Evolutionary conservation across 2,797 vertebrate species (phyloP).

Genomic region (Aythya fuligula): DNA sequence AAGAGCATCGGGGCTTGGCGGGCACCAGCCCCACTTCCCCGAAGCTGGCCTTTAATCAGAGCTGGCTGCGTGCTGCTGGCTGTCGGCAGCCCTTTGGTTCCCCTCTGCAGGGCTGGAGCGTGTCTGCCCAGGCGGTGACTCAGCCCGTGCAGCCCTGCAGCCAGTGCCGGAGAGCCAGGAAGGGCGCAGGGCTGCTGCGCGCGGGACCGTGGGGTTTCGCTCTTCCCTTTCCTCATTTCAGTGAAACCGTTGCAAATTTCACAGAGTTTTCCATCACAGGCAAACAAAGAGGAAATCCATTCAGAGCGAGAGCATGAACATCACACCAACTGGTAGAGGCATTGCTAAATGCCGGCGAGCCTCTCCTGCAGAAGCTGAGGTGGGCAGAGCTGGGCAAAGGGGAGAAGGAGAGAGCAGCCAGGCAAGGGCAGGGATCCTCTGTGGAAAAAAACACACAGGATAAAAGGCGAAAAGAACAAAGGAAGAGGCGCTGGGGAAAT

Average conservation of each 20-base stretch:
- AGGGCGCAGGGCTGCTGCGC: background rate
- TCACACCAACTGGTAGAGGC: background rate
- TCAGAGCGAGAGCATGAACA: background rate
- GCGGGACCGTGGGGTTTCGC: background rate
- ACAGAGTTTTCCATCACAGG: background rate
- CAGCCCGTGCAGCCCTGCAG: background rate
- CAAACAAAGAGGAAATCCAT: slow-evolving; percentile 9
- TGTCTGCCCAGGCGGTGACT: background rate
- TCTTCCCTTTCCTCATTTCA: background rate
- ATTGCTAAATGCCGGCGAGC: background rate
- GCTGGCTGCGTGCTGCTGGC: background rate
- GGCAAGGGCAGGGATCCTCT: background rate
- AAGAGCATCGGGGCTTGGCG: background rate
- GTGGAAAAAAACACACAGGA: background rate
- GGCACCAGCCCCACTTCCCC: background rate
- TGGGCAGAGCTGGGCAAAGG: background rate
- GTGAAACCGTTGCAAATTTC: background rate
- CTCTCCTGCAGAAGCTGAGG: background rate
- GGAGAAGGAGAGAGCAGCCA: fast-evolving
- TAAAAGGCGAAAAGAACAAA: slow-evolving; percentile 60
- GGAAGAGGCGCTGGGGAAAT: slow-evolving; percentile 1
- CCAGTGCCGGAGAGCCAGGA: background rate
- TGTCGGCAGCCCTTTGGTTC: background rate
- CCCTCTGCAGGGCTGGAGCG: background rate
- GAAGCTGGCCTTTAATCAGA: background rate